Conservation (phyloP, 1,140 invertebrate species). For the Drosophila nikananu region DNA sequence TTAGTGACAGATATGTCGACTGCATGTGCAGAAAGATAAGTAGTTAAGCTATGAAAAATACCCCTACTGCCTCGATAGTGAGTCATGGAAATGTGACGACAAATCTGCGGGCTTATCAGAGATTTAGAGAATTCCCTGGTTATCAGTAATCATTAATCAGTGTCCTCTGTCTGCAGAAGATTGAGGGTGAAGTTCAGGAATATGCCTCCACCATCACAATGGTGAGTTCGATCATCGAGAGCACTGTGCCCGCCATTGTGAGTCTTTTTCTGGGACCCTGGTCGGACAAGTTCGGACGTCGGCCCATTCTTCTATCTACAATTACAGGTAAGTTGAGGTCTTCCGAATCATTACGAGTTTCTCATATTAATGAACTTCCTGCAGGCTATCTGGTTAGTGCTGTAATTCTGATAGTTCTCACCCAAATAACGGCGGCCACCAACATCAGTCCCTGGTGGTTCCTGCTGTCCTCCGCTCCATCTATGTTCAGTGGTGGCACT, state of each 20-base stretch:
- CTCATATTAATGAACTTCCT: neutral
- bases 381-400: constrained; percentile 67
- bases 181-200: constrained; percentile 88
- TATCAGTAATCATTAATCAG: neutral
- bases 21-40: constrained; percentile 13
- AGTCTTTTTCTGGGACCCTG: constrained; percentile 90
- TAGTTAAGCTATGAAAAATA: constrained; percentile 6
- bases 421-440: constrained; percentile 58
- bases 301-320: constrained; percentile 87
- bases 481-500: constrained; percentile 87
- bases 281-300: constrained; percentile 90
- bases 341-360: neutral
- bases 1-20: constrained; percentile 18
- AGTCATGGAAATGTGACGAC: constrained; percentile 29
- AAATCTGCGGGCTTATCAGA: constrained; percentile 7
- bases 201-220: constrained; percentile 87
- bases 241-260: constrained; percentile 88
- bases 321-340: constrained; percentile 85
- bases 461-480: constrained; percentile 87
- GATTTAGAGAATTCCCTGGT: neutral
- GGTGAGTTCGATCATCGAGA: constrained; percentile 87
- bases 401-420: constrained; percentile 56
- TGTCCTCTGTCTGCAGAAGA: constrained; percentile 58
- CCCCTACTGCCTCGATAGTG: neutral
- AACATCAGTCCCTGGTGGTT: constrained; percentile 87